Conservation (phyloP, 2,888 invertebrate species). For the Rambutsinella grinnellia region DNA sequence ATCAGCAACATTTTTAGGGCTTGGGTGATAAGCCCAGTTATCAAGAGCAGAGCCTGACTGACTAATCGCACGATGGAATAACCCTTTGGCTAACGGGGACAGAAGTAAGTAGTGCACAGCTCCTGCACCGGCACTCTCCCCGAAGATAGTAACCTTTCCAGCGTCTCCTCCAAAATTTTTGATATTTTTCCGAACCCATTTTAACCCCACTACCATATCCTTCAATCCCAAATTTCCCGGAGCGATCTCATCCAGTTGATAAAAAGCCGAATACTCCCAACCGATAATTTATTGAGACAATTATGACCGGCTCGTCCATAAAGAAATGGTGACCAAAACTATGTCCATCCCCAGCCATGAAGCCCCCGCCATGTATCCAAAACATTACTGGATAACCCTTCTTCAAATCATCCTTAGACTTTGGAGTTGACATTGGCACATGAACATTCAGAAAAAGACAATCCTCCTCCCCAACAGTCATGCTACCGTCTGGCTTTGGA, state of each 20-base stretch:
- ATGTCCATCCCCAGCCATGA: conserved; percentile 3
- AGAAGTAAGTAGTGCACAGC: conserved; percentile 15
- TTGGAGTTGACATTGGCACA: too few relatives aligned
- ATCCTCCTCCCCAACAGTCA: too few relatives aligned
- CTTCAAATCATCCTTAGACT: too few relatives aligned
- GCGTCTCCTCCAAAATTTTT: too few relatives aligned
- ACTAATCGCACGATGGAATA: conserved; percentile 22
- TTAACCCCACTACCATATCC: conserved; percentile 2
- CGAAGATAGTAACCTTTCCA: conserved; percentile 6
- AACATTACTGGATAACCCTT: conserved; percentile 22
- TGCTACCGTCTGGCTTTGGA: too few relatives aligned
- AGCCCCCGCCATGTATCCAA: conserved; percentile 31
- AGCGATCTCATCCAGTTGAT: too few relatives aligned
- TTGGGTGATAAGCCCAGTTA: conserved; percentile 10
- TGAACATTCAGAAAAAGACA: too few relatives aligned
- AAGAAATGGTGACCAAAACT: conserved; percentile 17
- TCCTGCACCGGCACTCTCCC: conserved; percentile 12
- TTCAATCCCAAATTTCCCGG: too few relatives aligned
- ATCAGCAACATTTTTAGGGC: conserved; percentile 4
- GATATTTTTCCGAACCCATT: conserved; percentile 20
- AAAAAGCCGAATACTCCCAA: too few relatives aligned
- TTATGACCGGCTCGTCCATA: conserved; percentile 32
- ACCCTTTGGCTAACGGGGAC: conserved; percentile 16
- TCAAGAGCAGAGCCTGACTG: conserved; percentile 15
- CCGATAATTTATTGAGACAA: conserved; percentile 46